Evolutionary conservation across 2,888 invertebrate genomes (phyloP).

Genomic region (Caenorhabditis virilis): DNA sequence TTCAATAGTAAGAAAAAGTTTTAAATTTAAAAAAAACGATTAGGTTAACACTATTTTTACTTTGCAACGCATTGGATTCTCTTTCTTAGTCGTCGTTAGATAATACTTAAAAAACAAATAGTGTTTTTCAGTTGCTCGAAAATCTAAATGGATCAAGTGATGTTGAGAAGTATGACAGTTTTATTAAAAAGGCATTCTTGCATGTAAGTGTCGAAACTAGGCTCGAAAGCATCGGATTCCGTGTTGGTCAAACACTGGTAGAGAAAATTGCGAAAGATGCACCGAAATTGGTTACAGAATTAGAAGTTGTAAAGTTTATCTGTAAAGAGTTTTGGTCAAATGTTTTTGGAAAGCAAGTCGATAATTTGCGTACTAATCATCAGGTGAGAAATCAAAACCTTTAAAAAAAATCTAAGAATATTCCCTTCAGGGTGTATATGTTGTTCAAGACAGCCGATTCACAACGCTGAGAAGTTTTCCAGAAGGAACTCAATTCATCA

Average conservation of each 20-base stretch:
- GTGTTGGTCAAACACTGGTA: conserved; percentile 73
- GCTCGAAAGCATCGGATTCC: conserved; percentile 74
- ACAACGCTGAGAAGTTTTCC: conserved; percentile 86
- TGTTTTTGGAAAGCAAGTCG: conserved; percentile 95
- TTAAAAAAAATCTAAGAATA: conserved; percentile 4
- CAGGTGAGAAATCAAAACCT: conserved; percentile 68
- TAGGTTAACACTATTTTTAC: no score
- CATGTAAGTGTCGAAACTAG: conserved; percentile 65
- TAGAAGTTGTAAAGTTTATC: conserved; percentile 94
- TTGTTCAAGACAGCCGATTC: conserved; percentile 93
- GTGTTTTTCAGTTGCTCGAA: conserved; percentile 38
- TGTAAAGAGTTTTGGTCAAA: conserved; percentile 99
- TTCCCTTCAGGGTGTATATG: conserved; percentile 83
- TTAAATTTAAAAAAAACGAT: no score
- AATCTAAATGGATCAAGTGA: conserved; percentile 28
- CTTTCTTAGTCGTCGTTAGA: no score
- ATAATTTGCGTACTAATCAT: conserved; percentile 94
- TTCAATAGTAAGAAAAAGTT: no score
- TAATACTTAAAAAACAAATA: no score
- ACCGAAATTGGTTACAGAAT: conserved; percentile 81
- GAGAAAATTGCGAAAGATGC: conserved; percentile 70
- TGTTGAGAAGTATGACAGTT: conserved; percentile 34
- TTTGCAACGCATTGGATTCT: no score
- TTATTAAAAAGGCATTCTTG: conserved; percentile 50
- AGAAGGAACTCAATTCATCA: conserved; percentile 86